Evolutionary conservation across 2,113 vertebrate species (phyloP).

Genomic region (Passer montanus): DNA sequence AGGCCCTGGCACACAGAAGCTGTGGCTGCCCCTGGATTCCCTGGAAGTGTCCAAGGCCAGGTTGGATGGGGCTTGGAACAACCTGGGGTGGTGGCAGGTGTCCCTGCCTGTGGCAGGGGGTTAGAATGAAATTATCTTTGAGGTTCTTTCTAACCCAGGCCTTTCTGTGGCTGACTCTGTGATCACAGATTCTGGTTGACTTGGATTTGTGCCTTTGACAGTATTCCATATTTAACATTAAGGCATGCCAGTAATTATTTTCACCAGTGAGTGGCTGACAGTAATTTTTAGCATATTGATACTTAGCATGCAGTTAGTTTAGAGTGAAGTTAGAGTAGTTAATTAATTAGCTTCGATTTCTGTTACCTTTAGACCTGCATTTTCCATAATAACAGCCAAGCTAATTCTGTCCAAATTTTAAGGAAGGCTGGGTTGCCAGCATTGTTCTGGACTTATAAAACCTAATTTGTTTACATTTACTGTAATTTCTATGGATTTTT

Average conservation of each 20-base stretch:
- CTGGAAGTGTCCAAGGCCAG: not conserved
- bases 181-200: not conserved
- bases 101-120: not conserved
- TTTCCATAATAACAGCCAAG: not conserved
- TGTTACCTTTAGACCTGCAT: not conserved
- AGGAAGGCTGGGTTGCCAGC: not conserved
- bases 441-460: not conserved
- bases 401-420: not conserved
- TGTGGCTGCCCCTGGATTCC: not conserved
- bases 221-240: not conserved
- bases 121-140: not conserved
- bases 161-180: not conserved
- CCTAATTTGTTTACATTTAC: not conserved
- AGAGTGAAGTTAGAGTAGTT: not conserved
- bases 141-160: not conserved
- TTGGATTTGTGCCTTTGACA: not conserved
- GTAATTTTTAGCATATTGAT: not conserved
- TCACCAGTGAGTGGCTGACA: not conserved
- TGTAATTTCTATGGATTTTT: not conserved
- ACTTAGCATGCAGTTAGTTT: not conserved
- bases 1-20: not conserved
- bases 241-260: not conserved
- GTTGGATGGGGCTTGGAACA: fast-evolving
- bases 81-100: not conserved
- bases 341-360: not conserved